Evolutionary conservation across 2,113 vertebrate species (phyloP).

Genomic region (Galemys pyrenaicus): DNA sequence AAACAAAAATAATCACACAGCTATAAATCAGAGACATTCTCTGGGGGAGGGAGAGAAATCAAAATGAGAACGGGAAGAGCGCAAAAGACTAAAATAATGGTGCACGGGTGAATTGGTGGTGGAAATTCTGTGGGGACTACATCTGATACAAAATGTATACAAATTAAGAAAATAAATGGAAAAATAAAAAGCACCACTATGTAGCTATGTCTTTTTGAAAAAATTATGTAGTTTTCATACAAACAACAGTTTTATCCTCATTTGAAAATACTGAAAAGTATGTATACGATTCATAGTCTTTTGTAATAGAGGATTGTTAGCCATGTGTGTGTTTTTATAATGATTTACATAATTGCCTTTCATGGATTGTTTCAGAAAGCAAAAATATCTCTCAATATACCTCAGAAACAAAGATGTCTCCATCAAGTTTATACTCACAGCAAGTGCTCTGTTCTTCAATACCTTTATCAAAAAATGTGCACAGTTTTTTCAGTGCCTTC

Average conservation of each 20-base stretch:
- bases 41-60: no score
- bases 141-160: no score
- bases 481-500: slow-evolving; percentile 91
- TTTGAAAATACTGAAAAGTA: slow-evolving; percentile 29
- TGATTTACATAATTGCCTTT: slow-evolving; percentile 40
- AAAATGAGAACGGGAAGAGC: no score
- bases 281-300: slow-evolving; percentile 25
- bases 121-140: no score
- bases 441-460: slow-evolving; percentile 86
- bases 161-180: no score
- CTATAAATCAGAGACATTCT: no score
- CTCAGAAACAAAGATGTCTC: slow-evolving; percentile 89
- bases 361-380: slow-evolving; percentile 85
- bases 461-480: slow-evolving; percentile 87
- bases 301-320: background rate
- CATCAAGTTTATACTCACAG: slow-evolving; percentile 86
- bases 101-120: no score
- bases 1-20: no score
- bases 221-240: background rate
- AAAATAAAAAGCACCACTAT: background rate
- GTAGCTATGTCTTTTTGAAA: slow-evolving; percentile 20
- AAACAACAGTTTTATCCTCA: slow-evolving; percentile 2
- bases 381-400: slow-evolving; percentile 88
- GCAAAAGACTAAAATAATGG: no score
- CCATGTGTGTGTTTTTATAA: background rate